A percentile compares a stretch with the other conserved stretches of the same genome.
phyloP scores from a whole-genome alignment of 2,797 vertebrate genomes.

The Anolis apletophallus region DNA sequence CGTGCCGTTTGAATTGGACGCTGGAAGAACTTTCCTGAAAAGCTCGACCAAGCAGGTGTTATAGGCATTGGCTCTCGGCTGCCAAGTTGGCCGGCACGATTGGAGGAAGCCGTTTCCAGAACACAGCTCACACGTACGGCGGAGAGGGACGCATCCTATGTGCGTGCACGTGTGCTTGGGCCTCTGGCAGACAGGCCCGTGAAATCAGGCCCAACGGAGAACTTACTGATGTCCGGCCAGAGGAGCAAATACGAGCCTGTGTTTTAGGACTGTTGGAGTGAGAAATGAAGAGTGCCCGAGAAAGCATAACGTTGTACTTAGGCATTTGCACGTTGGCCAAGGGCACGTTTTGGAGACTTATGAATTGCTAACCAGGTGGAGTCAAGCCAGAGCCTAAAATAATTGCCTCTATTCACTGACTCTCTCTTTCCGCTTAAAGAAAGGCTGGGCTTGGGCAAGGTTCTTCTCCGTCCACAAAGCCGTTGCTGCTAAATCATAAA shows the following conservation, averaged over 20 bases:
- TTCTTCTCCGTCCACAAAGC: constrained; percentile 35
- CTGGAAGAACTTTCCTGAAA: not conserved
- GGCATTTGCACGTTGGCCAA: constrained; percentile 33
- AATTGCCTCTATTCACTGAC: constrained; percentile 63
- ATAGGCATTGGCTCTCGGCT: not conserved
- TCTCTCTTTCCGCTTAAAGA: constrained; percentile 33
- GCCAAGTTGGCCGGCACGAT: not conserved
- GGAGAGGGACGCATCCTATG: not conserved
- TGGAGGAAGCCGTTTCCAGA: constrained; percentile 17
- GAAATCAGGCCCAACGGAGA: constrained; percentile 24
- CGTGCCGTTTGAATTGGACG: not conserved
- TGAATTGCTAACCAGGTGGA: constrained; percentile 53
- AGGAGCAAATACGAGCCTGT: constrained; percentile 11
- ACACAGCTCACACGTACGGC: constrained; percentile 2
- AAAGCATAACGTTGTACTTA: constrained; percentile 21
- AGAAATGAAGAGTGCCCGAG: constrained; percentile 34
- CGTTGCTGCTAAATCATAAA: constrained; percentile 30
- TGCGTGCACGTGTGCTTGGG: not conserved
- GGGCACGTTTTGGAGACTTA: constrained; percentile 54
- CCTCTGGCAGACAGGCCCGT: not conserved
- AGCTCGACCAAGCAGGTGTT: constrained; percentile 1
- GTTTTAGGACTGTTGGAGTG: constrained; percentile 6
- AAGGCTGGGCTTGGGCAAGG: constrained; percentile 43
- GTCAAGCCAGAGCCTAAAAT: constrained; percentile 59
- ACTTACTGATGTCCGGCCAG: not conserved